Evolutionary conservation across 64 coral and sea anemone genomes (phyloP).

Genomic region (Catalaphyllia jardinei): DNA sequence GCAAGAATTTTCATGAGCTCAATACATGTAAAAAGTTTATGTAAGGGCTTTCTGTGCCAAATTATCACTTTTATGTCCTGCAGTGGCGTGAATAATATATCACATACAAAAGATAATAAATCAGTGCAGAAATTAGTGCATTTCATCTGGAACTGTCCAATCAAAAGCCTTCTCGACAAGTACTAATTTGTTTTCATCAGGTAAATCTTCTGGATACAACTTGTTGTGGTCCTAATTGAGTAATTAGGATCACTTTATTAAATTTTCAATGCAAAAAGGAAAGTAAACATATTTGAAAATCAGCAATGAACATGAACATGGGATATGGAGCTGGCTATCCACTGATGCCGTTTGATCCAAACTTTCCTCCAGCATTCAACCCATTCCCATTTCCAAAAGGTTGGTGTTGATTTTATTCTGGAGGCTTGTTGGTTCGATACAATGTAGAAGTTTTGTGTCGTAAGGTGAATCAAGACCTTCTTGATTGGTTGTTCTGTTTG

Average conservation of each 20-base stretch:
- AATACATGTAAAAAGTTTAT: conserved; percentile 4
- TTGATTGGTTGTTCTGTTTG: conserved; percentile 74
- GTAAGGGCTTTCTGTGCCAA: neutral
- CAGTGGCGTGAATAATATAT: conserved; percentile 19
- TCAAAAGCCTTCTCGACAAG: neutral
- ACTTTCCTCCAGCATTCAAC: conserved; percentile 68
- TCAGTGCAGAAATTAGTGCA: neutral
- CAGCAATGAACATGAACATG: conserved; percentile 79
- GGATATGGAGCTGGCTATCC: conserved; percentile 74
- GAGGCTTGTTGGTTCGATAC: conserved; percentile 41
- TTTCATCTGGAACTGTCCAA: conserved; percentile 31
- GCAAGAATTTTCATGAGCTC: neutral
- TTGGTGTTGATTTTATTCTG: conserved; percentile 43
- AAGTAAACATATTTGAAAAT: conserved; percentile 41
- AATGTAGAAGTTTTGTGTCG: conserved; percentile 22
- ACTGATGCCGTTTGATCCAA: conserved; percentile 62
- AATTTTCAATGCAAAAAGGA: conserved; percentile 53
- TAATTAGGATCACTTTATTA: conserved; percentile 83
- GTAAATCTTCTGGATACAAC: conserved; percentile 49
- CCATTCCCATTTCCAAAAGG: conserved; percentile 74
- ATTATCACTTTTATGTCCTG: conserved; percentile 23
- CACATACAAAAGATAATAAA: conserved; percentile 16
- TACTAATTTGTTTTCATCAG: conserved; percentile 42
- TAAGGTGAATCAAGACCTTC: conserved; percentile 29
- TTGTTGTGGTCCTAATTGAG: conserved; percentile 42